Conservation (phyloP, 2,113 vertebrate genomes). For the Salminus brasiliensis region DNA sequence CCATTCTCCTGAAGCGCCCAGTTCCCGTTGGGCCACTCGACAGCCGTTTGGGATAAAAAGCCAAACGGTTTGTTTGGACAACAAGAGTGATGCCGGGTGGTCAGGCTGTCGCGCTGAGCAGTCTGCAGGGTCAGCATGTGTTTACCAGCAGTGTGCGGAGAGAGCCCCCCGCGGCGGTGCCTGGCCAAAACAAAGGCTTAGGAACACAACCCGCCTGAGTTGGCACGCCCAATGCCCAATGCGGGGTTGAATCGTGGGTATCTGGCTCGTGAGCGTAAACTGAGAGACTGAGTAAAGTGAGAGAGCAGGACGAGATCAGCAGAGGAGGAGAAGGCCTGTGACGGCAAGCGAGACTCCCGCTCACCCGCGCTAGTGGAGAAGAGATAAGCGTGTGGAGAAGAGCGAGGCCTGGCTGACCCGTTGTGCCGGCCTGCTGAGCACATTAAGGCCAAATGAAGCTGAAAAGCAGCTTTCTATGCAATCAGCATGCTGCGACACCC, state of each 20-base stretch:
- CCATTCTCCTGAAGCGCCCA: background rate
- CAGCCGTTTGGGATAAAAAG: background rate
- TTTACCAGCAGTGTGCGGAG: slow-evolving; percentile 16
- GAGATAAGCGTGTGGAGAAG: background rate
- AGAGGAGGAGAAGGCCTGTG: no score
- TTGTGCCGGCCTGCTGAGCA: slow-evolving; percentile 26
- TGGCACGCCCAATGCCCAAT: background rate
- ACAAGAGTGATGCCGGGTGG: background rate
- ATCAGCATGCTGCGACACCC: slow-evolving; percentile 12
- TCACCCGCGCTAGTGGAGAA: background rate
- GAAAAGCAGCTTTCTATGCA: slow-evolving; percentile 38
- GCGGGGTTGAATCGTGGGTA: background rate
- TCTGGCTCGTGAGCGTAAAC: no score
- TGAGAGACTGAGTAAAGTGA: no score
- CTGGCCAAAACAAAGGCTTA: slow-evolving; percentile 23
- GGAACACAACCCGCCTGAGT: background rate
- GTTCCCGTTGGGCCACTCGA: background rate
- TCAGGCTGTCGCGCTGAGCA: background rate
- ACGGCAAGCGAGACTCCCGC: no score
- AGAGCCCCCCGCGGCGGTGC: background rate
- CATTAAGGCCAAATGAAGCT: slow-evolving; percentile 23
- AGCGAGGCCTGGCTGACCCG: slow-evolving; percentile 15
- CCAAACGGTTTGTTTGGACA: slow-evolving; percentile 27
- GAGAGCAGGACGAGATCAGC: no score
- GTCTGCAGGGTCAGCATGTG: background rate